Evolutionary conservation across 2,113 vertebrate genomes (phyloP).

Genomic region (Lepus americanus): DNA sequence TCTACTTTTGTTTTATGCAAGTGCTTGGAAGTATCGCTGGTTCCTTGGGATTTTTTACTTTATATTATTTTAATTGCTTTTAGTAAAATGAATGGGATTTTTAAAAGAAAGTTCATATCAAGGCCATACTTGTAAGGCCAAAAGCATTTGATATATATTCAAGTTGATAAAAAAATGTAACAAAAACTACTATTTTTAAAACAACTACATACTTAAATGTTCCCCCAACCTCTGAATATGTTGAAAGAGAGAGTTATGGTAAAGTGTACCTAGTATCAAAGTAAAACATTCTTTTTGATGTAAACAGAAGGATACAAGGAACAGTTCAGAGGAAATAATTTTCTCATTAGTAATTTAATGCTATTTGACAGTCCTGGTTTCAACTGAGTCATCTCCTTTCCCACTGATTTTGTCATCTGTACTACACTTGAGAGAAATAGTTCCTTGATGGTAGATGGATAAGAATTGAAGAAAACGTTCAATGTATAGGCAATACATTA

Average conservation of each 20-base stretch:
- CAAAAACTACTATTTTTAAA: constrained; percentile 1
- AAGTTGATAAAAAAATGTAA: neutral
- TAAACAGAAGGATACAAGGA: neutral
- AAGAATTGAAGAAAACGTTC: neutral
- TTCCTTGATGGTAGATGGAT: neutral
- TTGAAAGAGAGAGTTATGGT: neutral
- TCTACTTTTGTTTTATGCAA: neutral
- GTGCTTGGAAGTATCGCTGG: neutral
- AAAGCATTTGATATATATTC: neutral
- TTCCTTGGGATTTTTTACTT: constrained; percentile 2
- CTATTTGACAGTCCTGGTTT: neutral
- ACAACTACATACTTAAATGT: neutral
- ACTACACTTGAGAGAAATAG: neutral
- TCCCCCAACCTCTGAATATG: neutral
- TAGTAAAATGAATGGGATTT: neutral
- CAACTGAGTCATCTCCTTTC: neutral
- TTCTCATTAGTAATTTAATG: neutral
- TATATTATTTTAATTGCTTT: neutral
- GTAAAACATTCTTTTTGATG: neutral
- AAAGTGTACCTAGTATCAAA: neutral
- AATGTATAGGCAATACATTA: neutral
- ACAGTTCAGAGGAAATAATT: neutral
- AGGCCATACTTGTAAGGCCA: neutral
- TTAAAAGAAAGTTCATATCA: neutral
- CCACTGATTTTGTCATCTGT: neutral